phyloP scores from a whole-genome alignment of 2,888 invertebrate species.

The Anoplius nigerrimus region DNA sequence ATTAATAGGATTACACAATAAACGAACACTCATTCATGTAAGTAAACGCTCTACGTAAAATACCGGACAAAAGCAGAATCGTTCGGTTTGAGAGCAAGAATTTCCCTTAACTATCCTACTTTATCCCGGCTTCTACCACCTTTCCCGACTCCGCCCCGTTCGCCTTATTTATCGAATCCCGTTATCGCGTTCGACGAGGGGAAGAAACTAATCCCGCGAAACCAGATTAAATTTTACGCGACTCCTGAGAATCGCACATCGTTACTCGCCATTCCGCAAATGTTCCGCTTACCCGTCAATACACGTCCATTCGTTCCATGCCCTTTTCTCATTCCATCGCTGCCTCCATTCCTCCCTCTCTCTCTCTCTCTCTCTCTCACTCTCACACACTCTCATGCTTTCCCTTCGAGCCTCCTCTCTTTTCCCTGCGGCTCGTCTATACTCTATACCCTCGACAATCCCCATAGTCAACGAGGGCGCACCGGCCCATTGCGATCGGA shows the following conservation, averaged over 20 bases:
- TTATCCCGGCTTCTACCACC: no score
- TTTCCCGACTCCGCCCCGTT: no score
- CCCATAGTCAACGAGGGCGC: constrained; percentile 24
- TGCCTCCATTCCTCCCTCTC: neutral
- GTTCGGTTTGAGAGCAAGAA: no score
- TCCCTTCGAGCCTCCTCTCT: neutral
- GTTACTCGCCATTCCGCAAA: constrained; percentile 17
- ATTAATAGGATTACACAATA: no score
- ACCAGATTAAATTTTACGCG: constrained; percentile 34
- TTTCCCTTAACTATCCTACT: no score
- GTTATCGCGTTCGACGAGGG: neutral
- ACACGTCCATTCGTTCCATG: no score
- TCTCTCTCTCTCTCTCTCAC: constrained; percentile 7
- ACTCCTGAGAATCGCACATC: constrained; percentile 16
- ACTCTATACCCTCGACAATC: constrained; percentile 3
- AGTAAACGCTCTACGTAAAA: no score
- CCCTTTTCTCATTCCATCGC: neutral
- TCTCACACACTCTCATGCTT: no score
- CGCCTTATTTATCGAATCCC: no score
- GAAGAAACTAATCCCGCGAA: constrained; percentile 29
- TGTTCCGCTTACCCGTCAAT: constrained; percentile 3
- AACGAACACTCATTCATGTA: no score
- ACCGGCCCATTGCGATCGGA: constrained; percentile 3
- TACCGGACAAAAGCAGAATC: no score
- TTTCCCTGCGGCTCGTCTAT: neutral